phyloP scores from a whole-genome alignment of 1,140 invertebrate species.

The Sitophilus oryzae region DNA sequence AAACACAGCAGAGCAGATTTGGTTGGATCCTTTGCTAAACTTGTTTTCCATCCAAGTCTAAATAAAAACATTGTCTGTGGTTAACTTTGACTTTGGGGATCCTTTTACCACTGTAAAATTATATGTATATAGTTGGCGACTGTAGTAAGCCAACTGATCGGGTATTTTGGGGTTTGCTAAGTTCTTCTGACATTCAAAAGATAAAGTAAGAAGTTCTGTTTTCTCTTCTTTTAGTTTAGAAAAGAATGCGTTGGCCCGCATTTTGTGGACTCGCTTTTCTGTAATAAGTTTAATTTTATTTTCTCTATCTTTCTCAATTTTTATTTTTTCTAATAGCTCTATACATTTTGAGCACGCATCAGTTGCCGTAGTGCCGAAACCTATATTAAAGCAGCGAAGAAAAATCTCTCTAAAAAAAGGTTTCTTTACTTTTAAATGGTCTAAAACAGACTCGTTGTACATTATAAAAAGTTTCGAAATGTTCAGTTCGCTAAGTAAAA shows the following conservation, averaged over 20 bases:
- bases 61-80: too few relatives aligned
- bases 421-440: too few relatives aligned
- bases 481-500: too few relatives aligned
- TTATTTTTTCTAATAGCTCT: background rate
- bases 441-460: too few relatives aligned
- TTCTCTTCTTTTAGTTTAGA: background rate
- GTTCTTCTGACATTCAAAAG: background rate
- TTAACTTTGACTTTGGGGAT: too few relatives aligned
- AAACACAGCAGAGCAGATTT: too few relatives aligned
- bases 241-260: background rate
- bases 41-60: too few relatives aligned
- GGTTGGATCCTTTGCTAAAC: too few relatives aligned
- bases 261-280: background rate
- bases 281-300: background rate
- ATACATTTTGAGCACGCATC: conserved; percentile 1
- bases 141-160: background rate
- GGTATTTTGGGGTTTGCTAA: background rate
- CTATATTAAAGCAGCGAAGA: conserved; percentile 6
- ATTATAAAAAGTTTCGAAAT: too few relatives aligned
- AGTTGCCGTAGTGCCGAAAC: conserved; percentile 3
- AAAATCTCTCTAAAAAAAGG: too few relatives aligned
- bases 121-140: conserved; percentile 1
- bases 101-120: conserved; percentile 4
- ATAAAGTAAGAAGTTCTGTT: background rate
- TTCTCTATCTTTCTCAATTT: background rate